These are phyloP conservation scores for Brachionus plicatilis DNA, from an alignment of 1,140 invertebrate species.

Conservation along the genomic window DNA sequence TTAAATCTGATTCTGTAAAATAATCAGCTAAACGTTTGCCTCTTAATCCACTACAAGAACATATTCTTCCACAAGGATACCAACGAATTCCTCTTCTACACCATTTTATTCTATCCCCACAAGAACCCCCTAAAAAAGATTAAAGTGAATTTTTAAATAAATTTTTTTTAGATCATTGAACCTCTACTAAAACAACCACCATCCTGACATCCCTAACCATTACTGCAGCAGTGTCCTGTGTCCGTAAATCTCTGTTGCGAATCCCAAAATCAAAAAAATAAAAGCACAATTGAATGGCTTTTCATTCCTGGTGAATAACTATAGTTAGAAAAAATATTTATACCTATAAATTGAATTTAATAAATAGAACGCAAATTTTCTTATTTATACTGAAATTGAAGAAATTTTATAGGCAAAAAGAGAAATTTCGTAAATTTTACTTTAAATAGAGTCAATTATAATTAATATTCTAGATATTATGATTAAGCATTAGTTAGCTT, in stretches of 20 bases:
- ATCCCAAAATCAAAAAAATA: background rate
- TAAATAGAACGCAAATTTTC: too few relatives aligned
- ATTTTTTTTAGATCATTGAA: background rate
- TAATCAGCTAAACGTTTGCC: constrained; percentile 8
- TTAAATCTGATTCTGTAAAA: background rate
- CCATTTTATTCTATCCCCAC: background rate
- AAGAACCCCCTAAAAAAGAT: background rate
- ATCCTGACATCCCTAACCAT: background rate
- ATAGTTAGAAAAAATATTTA: too few relatives aligned
- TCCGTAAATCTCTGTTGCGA: background rate
- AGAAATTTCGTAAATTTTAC: too few relatives aligned
- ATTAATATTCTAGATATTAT: too few relatives aligned
- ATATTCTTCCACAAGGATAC: background rate
- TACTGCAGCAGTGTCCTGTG: background rate
- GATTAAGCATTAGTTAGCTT: too few relatives aligned
- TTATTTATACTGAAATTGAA: too few relatives aligned
- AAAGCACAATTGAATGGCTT: background rate
- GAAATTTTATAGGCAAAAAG: too few relatives aligned
- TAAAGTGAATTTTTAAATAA: background rate
- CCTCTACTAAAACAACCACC: background rate
- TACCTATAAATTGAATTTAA: too few relatives aligned
- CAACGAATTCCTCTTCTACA: background rate
- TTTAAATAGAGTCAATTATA: too few relatives aligned
- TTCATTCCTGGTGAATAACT: background rate
- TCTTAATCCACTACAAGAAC: background rate